Percentiles rank a stretch among this genome's conserved stretches.
Evolutionary conservation across 1,140 invertebrate species (phyloP).

Genomic region (Arctopsyche grandis): DNA sequence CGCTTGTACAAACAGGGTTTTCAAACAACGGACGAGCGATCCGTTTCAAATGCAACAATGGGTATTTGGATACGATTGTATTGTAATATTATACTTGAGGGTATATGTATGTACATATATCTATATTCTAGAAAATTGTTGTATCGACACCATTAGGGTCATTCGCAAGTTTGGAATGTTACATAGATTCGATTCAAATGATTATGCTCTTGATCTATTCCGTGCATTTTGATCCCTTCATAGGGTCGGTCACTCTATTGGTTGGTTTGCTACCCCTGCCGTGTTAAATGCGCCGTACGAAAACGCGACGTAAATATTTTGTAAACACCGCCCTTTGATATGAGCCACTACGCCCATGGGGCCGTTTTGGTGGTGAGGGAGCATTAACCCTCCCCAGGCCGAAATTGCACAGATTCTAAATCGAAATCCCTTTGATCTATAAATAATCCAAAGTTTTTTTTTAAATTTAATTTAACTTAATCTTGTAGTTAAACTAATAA

Average conservation of each 20-base stretch:
- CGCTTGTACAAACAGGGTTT: too few species aligned
- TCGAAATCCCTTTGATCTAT: background rate
- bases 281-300: conserved; percentile 40
- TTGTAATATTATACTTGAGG: too few species aligned
- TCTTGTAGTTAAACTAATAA: too few species aligned
- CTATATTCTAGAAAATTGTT: too few species aligned
- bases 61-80: too few species aligned
- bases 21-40: too few species aligned
- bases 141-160: background rate
- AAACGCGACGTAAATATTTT: conserved; percentile 45
- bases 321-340: conserved; percentile 44
- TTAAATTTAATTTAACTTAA: too few species aligned
- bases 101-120: background rate
- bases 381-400: background rate
- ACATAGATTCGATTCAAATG: background rate
- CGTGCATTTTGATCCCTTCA: background rate
- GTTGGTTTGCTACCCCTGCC: conserved; percentile 30
- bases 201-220: background rate
- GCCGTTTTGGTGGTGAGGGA: background rate
- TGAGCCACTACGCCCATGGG: conserved; percentile 29
- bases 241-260: background rate
- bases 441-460: too few species aligned
- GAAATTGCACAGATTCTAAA: conserved; percentile 16
- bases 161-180: background rate
- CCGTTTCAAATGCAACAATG: too few species aligned